A percentile compares a stretch with the other conserved stretches of the same genome.
These are phyloP conservation scores for Candoia aspera DNA, from an alignment of 2,113 vertebrate species.

Conservation along the genomic window DNA sequence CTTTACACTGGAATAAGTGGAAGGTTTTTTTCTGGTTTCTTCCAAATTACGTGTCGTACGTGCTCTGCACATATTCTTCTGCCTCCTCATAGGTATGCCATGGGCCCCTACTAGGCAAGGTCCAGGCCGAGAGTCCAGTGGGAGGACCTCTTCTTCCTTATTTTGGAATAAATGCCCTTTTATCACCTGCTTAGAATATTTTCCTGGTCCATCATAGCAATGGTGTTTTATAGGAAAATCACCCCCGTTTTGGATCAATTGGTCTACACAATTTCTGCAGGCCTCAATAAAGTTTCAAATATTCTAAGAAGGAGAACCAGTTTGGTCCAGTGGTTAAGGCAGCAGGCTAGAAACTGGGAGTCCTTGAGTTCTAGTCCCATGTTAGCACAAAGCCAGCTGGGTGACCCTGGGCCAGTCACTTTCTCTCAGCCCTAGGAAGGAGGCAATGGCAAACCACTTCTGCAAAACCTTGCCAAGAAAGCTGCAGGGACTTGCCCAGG, in stretches of 20 bases:
- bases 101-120: neutral
- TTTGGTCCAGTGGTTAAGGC: too few species aligned
- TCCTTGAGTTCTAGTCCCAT: too few species aligned
- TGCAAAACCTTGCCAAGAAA: too few species aligned
- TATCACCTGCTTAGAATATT: neutral
- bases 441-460: too few species aligned
- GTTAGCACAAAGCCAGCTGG: too few species aligned
- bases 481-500: too few species aligned
- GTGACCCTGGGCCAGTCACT: too few species aligned
- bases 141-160: neutral
- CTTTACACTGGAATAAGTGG: neutral
- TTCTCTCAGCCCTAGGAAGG: too few species aligned
- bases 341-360: too few species aligned
- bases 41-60: neutral
- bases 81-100: neutral
- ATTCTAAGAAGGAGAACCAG: neutral
- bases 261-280: neutral
- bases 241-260: neutral
- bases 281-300: neutral
- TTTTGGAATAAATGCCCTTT: neutral
- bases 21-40: neutral
- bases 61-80: neutral
- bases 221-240: neutral
- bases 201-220: neutral
- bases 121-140: neutral